Percentiles rank a stretch among this genome's conserved stretches.
Evolutionary conservation across 2,888 invertebrate species (phyloP).

Genomic region (Muschampia plurimacula): DNA sequence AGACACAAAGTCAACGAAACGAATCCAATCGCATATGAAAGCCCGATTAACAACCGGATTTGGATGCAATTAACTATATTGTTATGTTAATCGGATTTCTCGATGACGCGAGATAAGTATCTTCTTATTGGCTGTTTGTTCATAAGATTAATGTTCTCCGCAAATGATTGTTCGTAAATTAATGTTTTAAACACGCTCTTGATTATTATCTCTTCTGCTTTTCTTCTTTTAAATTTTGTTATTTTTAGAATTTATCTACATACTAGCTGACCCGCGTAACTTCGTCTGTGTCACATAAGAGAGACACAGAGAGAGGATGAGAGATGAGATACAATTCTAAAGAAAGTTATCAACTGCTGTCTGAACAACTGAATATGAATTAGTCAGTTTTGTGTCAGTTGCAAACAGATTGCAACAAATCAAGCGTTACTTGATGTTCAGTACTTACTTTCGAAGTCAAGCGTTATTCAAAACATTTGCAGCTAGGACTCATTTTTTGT

Average conservation of each 20-base stretch:
- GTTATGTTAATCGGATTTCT: constrained; percentile 62
- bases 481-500: no score
- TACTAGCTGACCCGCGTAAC: not conserved
- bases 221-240: not conserved
- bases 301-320: no score
- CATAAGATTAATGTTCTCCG: constrained; percentile 59
- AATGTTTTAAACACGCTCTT: constrained; percentile 16
- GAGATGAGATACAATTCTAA: no score
- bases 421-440: no score
- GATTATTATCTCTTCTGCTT: constrained; percentile 5
- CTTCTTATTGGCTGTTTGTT: constrained; percentile 63
- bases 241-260: not conserved
- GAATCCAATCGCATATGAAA: constrained; percentile 30
- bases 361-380: no score
- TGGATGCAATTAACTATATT: constrained; percentile 56
- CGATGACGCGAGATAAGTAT: constrained; percentile 64
- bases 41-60: constrained; percentile 40
- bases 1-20: not conserved
- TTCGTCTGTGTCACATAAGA: no score
- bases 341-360: no score
- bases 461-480: no score
- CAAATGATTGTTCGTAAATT: constrained; percentile 34
- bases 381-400: no score
- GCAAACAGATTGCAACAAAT: no score
- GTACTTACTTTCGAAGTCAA: no score